Evolutionary conservation across 2,888 invertebrate genomes (phyloP).

Genomic region (Sinopyrophorus schimmeli): DNA sequence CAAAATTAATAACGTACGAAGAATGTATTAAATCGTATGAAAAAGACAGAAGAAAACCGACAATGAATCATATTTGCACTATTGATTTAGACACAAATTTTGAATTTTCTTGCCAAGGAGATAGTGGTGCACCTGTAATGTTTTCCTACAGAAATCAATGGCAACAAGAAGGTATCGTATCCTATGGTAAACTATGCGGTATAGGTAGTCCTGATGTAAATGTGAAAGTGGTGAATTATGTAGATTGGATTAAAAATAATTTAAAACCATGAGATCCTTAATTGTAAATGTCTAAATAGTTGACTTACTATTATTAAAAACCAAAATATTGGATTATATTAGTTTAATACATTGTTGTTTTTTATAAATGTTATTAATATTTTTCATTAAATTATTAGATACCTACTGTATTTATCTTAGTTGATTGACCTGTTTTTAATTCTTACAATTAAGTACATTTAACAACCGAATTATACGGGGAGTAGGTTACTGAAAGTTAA

Average conservation of each 20-base stretch:
- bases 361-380: too few species aligned
- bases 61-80: constrained; percentile 1
- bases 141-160: background rate
- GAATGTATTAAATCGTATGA: background rate
- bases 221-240: constrained; percentile 1
- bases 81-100: background rate
- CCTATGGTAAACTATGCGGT: background rate
- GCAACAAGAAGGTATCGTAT: constrained; percentile 7
- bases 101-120: constrained; percentile 5
- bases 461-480: too few species aligned
- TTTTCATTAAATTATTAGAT: too few species aligned
- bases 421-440: too few species aligned
- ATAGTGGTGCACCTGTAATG: constrained; percentile 18
- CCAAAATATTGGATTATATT: too few species aligned
- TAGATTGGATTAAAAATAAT: constrained; percentile 11
- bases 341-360: too few species aligned
- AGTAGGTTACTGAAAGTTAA: too few species aligned
- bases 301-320: too few species aligned
- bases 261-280: constrained; percentile 1
- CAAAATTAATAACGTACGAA: background rate
- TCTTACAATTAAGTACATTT: too few species aligned
- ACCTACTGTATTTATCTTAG: too few species aligned
- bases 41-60: background rate
- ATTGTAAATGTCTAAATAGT: too few species aligned
- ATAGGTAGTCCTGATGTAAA: background rate